phyloP scores from a whole-genome alignment of 2,797 vertebrate species.

The Hylomyscus alleni region DNA sequence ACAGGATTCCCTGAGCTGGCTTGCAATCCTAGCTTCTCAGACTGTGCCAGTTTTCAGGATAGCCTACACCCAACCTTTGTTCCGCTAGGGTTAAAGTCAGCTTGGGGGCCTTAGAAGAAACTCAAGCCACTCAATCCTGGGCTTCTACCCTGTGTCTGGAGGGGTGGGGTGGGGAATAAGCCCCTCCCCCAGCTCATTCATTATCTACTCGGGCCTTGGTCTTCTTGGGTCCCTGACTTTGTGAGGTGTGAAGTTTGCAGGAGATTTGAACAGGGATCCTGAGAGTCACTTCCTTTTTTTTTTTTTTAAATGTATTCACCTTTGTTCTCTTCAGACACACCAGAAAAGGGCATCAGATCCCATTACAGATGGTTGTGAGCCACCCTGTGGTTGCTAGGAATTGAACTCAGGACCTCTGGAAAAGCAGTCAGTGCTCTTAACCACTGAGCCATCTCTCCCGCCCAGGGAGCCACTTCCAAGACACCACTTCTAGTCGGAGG shows the following conservation, averaged over 20 bases:
- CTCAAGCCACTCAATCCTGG: neutral
- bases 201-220: neutral
- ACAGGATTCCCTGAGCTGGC: slow-evolving; percentile 93
- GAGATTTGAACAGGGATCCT: slow-evolving; percentile 11
- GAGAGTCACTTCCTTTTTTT: neutral
- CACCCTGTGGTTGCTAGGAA: too few species aligned
- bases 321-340: too few species aligned
- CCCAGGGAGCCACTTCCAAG: neutral
- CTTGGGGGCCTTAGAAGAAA: slow-evolving; percentile 75
- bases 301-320: too few species aligned
- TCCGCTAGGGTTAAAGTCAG: slow-evolving; percentile 44
- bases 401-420: too few species aligned
- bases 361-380: too few species aligned
- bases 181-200: slow-evolving; percentile 63
- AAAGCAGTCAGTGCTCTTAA: too few species aligned
- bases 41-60: slow-evolving; percentile 86
- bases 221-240: neutral
- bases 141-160: neutral
- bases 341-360: too few species aligned
- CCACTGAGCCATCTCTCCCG: too few species aligned
- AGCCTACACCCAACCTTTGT: slow-evolving; percentile 83
- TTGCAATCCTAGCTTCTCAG: slow-evolving; percentile 93
- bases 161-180: neutral
- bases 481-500: neutral
- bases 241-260: slow-evolving; percentile 6